These are phyloP conservation scores for Eristalinus aeneus DNA, from an alignment of 2,888 invertebrate species.

Conservation along the genomic window DNA sequence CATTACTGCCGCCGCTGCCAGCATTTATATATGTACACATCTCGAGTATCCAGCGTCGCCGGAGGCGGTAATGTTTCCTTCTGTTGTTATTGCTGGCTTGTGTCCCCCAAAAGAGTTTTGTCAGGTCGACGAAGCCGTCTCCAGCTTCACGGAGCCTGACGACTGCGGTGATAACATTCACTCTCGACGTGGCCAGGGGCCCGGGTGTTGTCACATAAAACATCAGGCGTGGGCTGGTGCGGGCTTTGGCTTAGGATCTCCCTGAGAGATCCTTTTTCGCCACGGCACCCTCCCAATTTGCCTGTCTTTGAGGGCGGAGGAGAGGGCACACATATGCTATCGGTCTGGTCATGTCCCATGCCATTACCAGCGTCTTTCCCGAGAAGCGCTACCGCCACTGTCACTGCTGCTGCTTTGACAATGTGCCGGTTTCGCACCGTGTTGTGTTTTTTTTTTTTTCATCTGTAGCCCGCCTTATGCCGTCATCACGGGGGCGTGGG, in stretches of 20 bases:
- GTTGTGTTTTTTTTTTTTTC: slow-evolving; percentile 22
- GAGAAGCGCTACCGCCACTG: slow-evolving; percentile 55
- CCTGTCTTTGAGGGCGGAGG: background rate
- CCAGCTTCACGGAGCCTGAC: slow-evolving; percentile 13
- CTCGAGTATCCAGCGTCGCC: slow-evolving; percentile 57
- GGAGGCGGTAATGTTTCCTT: slow-evolving; percentile 60
- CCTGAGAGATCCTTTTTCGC: background rate
- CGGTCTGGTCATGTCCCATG: slow-evolving; percentile 68
- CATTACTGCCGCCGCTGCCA: slow-evolving; percentile 14
- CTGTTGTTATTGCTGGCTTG: slow-evolving; percentile 61
- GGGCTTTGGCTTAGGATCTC: background rate
- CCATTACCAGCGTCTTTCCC: slow-evolving; percentile 62
- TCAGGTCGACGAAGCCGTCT: slow-evolving; percentile 66
- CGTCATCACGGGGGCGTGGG: slow-evolving; percentile 44
- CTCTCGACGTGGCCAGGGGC: slow-evolving; percentile 18
- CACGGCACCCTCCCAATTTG: no score
- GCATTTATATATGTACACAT: slow-evolving; percentile 54
- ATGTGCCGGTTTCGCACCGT: slow-evolving; percentile 29
- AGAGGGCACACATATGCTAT: slow-evolving; percentile 14
- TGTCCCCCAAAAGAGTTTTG: slow-evolving; percentile 67
- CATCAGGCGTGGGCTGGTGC: background rate
- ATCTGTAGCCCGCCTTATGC: slow-evolving; percentile 14
- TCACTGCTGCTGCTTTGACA: slow-evolving; percentile 64
- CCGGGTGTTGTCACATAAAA: background rate
- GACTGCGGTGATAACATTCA: slow-evolving; percentile 59